Evolutionary conservation across 2,888 invertebrate species (phyloP).

Genomic region (Hydropsyche betteni): DNA sequence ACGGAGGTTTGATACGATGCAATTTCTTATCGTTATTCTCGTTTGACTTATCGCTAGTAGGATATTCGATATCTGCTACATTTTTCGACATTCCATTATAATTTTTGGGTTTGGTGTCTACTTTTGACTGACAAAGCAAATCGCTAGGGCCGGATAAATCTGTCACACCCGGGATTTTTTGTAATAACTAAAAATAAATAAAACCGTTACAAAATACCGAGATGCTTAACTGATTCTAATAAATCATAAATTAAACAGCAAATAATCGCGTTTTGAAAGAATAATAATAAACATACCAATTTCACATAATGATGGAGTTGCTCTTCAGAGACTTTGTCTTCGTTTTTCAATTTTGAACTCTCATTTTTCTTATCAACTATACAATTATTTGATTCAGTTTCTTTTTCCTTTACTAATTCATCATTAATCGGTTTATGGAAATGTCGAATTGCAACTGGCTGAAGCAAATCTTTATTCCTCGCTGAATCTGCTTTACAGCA

Average conservation of each 20-base stretch:
- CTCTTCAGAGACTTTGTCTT: conserved; percentile 52
- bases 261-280: no score
- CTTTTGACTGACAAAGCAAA: conserved; percentile 16
- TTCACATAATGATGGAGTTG: conserved; percentile 63
- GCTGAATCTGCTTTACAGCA: no score
- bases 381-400: no score
- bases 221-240: not conserved
- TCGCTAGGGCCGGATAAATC: conserved; percentile 56
- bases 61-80: conserved; percentile 45
- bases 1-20: conserved; percentile 44
- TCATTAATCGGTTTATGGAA: no score
- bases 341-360: not conserved
- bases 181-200: conserved; percentile 60
- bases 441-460: no score
- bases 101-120: not conserved
- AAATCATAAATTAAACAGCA: no score
- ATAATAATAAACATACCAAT: conserved; percentile 60
- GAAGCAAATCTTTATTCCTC: no score
- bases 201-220: conserved; percentile 41
- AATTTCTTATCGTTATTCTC: conserved; percentile 44
- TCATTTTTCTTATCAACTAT: no score
- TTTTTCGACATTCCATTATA: conserved; percentile 9
- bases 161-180: conserved; percentile 63
- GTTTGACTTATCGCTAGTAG: conserved; percentile 48
- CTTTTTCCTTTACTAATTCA: no score